These are phyloP conservation scores for Venturia canescens DNA, from an alignment of 1,140 invertebrate species.

Conservation along the genomic window DNA sequence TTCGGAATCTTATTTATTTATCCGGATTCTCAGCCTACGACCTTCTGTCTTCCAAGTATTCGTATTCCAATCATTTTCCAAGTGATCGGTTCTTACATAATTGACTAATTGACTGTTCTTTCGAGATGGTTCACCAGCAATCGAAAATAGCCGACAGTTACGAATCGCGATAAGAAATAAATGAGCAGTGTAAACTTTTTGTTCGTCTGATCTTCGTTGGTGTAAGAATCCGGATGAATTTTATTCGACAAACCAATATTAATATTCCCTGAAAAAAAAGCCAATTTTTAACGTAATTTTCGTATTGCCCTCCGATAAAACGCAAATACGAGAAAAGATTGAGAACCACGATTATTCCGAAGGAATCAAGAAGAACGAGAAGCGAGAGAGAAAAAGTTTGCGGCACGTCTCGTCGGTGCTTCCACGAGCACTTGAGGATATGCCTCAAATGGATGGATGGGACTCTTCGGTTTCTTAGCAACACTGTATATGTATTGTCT, in stretches of 20 bases:
- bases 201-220: no score
- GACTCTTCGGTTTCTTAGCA: conserved; percentile 54
- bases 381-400: not conserved
- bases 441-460: conserved; percentile 61
- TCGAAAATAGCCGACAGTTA: no score
- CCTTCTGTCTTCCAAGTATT: no score
- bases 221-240: not conserved
- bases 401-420: conserved; percentile 20
- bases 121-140: no score
- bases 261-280: not conserved
- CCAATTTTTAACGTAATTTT: not conserved
- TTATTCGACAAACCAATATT: not conserved
- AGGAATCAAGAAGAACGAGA: not conserved
- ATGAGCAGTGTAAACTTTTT: no score
- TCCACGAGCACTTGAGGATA: conserved; percentile 40
- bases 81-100: no score
- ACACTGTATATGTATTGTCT: conserved; percentile 44
- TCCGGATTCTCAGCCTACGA: no score
- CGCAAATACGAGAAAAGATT: not conserved
- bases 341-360: not conserved
- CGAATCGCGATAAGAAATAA: no score
- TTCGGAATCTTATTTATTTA: no score
- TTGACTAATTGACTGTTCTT: no score
- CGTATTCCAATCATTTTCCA: no score
- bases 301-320: not conserved